Base-by-base conservation (phyloP, 2,888 invertebrate species). In the Gnatocerus cornutus region DNA sequence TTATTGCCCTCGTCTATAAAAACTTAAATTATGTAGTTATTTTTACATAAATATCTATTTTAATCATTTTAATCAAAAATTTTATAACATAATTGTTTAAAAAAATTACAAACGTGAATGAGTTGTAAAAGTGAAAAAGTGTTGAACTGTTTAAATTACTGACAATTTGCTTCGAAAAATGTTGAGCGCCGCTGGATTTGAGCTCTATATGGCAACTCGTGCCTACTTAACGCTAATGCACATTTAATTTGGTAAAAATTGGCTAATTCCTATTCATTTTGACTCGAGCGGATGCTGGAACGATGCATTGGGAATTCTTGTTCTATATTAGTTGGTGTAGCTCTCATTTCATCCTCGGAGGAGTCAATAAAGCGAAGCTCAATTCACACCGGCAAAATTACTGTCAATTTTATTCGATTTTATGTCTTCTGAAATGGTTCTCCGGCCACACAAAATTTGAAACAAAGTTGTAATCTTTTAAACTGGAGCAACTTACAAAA, bases 191-290 rank as follows among this genome's bases (percentile, higher is more conserved):
- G 29, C 71, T 71, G 68, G 61, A 59, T 52, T 37, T 14, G 9
- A 37, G 30, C 53, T 56, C 53, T 46, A 65, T 61, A 59, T 59
- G 45, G 33, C 59, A 45, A 59, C 69, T 63, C 55, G 62, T 55
- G 66, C 58, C 62, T 73, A 66, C 80, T 79, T 79, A 79, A 72
- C 79, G 76, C 79, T 82, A 83, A 82, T 83, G 81, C 82, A 82
- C 81, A 82, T 82, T 83, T 82, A 82, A 83, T 84, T 83, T 83
- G 81, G 82, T 82, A 82, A 82, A 83, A 83, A 83, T 84, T 83
- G 81, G 79, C 81, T 83, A 83, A 83, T 83, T 82, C 81, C 83
- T 81, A 80, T 83, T 84, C 83, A 83, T 82, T 83, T 80, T 76
- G 79, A 78, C 76, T 76, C 73, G 78, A 79, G 67, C 73, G 79